Conservation (phyloP, 2,888 invertebrate species). For the Calliphora vomitoria region DNA sequence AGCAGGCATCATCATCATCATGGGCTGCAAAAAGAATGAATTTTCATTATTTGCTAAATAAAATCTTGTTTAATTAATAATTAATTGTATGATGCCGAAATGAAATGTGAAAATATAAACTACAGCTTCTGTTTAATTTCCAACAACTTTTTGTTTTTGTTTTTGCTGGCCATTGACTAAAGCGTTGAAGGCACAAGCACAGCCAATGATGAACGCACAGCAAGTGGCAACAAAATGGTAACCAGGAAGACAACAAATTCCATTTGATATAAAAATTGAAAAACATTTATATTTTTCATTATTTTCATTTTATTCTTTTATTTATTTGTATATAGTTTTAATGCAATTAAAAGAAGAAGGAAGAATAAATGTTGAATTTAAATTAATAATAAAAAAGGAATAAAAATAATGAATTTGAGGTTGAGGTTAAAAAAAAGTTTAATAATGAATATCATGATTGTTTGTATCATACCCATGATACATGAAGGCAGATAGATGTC, state of each 20-base stretch:
- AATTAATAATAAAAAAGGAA: not conserved
- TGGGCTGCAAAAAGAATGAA: conserved; percentile 18
- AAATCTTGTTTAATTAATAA: conserved; percentile 73
- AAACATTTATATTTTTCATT: conserved; percentile 12
- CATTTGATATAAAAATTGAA: conserved; percentile 50
- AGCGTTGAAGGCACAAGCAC: conserved; percentile 54
- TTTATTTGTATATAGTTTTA: not conserved
- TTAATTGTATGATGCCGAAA: conserved; percentile 71
- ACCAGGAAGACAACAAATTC: conserved; percentile 66
- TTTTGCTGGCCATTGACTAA: not conserved
- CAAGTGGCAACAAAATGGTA: conserved; percentile 66
- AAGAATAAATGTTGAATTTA: conserved; percentile 22
- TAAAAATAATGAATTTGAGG: not conserved
- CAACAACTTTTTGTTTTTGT: conserved; percentile 32
- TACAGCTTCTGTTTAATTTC: conserved; percentile 73
- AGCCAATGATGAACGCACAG: conserved; percentile 60
- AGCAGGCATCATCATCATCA: not conserved
- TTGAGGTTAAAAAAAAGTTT: not conserved
- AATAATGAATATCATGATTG: not conserved
- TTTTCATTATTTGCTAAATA: conserved; percentile 68
- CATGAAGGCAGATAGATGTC: no score
- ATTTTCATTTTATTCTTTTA: not conserved
- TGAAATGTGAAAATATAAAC: conserved; percentile 58
- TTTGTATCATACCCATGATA: not conserved
- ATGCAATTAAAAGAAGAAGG: conserved; percentile 49